Conservation (phyloP, 2,797 vertebrate genomes). For the Megaceryle alcyon region DNA sequence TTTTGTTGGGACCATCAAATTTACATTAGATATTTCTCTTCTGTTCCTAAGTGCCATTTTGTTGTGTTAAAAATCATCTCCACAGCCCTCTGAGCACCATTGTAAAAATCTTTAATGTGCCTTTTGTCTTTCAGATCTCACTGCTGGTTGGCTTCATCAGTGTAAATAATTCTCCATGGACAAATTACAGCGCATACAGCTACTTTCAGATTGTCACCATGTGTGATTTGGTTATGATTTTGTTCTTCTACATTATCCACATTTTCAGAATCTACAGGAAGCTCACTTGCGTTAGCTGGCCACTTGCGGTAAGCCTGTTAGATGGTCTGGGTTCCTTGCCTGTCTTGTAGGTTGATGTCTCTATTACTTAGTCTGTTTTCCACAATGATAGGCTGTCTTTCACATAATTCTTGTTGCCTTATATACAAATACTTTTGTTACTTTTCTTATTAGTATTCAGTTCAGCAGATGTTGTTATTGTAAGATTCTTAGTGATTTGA, state of each 20-base stretch:
- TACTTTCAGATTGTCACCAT: slow-evolving; percentile 91
- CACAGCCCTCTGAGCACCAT: rapidly evolving
- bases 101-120: not conserved
- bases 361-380: not conserved
- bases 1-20: not conserved
- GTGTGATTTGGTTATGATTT: slow-evolving; percentile 89
- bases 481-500: not conserved
- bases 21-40: not conserved
- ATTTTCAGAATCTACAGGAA: slow-evolving; percentile 85
- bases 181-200: slow-evolving; percentile 79
- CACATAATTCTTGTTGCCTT: not conserved
- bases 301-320: slow-evolving; percentile 84
- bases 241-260: slow-evolving; percentile 89
- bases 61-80: not conserved
- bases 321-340: not conserved
- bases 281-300: slow-evolving; percentile 93
- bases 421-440: not conserved
- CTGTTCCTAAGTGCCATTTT: not conserved
- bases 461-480: not conserved
- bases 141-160: slow-evolving; percentile 90
- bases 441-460: not conserved
- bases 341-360: not conserved
- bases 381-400: not conserved
- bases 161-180: slow-evolving; percentile 77
- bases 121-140: slow-evolving; percentile 77